Conservation (phyloP, 2,113 vertebrate species). For the Erythrolamprus reginae region DNA sequence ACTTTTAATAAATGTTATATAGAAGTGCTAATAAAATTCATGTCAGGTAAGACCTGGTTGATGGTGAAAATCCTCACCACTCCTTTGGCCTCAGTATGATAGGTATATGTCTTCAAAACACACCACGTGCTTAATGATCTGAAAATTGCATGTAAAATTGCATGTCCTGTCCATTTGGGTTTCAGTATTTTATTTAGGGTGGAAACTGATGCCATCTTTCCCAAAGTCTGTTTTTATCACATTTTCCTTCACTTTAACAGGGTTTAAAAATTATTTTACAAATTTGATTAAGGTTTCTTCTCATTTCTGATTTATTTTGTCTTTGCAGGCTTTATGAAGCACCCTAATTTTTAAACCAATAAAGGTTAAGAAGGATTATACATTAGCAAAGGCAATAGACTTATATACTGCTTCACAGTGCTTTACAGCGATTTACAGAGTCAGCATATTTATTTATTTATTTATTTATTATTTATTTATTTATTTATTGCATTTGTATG, state of each 20-base stretch:
- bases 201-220: background rate
- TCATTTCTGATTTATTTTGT: background rate
- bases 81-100: background rate
- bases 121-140: background rate
- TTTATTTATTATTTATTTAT: no score
- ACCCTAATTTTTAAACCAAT: background rate
- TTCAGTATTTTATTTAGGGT: background rate
- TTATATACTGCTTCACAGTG: no score
- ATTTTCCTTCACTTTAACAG: background rate
- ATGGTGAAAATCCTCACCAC: background rate
- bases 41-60: slow-evolving; percentile 4
- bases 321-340: background rate
- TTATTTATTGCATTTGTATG: no score
- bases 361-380: background rate
- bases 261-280: background rate
- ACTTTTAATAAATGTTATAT: slow-evolving; percentile 22
- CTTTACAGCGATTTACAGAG: no score
- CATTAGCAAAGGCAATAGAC: no score
- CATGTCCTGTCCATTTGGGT: background rate
- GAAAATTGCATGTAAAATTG: background rate
- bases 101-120: background rate
- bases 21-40: slow-evolving; percentile 4
- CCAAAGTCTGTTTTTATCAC: background rate
- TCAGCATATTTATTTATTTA: no score
- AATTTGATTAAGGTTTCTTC: background rate